A percentile compares a stretch with the other conserved stretches of the same genome.
phyloP scores from a whole-genome alignment of 2,113 vertebrate species.

The Elephantulus edwardii region DNA sequence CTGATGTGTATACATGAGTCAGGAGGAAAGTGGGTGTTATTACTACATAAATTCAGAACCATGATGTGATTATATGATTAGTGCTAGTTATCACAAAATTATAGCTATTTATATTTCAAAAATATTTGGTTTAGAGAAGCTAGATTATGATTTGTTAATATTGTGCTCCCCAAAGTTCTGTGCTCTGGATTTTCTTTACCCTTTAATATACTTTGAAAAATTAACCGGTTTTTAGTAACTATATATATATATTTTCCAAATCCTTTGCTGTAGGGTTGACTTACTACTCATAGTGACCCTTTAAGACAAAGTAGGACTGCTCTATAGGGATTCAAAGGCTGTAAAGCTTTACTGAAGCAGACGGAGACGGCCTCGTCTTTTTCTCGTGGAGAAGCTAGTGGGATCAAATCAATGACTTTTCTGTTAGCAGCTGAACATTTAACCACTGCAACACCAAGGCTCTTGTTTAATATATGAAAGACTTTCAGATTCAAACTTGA shows the following conservation, averaged over 20 bases:
- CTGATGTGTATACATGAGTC: slow-evolving; percentile 48
- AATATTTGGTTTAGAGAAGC: slow-evolving; percentile 12
- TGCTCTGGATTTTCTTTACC: not conserved
- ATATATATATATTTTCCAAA: too few species aligned
- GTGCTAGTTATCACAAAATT: slow-evolving; percentile 65
- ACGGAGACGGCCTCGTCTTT: not conserved
- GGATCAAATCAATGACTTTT: not conserved
- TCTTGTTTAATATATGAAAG: not conserved
- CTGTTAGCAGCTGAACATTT: not conserved
- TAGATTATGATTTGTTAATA: slow-evolving; percentile 57
- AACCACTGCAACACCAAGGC: not conserved
- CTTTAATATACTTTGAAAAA: not conserved
- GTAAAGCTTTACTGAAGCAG: not conserved
- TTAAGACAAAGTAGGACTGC: not conserved
- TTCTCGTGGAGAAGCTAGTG: not conserved
- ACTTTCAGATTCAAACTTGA: not conserved
- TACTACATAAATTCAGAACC: slow-evolving; percentile 60
- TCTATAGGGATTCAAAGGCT: not conserved
- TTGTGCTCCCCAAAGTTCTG: not conserved
- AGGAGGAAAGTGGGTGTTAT: slow-evolving; percentile 44
- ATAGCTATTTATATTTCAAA: slow-evolving; percentile 70
- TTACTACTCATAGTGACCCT: not conserved
- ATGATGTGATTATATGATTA: slow-evolving; percentile 69
- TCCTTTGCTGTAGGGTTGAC: not conserved
- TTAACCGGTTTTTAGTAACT: not conserved